A percentile compares a stretch with the other conserved stretches of the same genome.
Conservation (phyloP, 2,113 vertebrate genomes). For the Prionailurus bengalensis region DNA sequence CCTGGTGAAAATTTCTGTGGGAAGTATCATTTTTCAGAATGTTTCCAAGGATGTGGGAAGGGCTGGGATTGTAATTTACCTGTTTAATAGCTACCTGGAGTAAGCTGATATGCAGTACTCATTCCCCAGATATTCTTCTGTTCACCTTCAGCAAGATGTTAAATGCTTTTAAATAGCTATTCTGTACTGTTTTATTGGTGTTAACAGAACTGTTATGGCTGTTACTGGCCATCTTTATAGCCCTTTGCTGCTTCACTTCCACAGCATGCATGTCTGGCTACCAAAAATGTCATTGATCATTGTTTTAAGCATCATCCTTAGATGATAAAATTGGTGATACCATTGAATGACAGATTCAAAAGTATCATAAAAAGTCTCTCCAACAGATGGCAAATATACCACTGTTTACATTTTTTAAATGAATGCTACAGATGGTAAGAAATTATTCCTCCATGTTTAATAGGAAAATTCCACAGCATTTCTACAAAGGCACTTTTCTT, state of each 20-base stretch:
- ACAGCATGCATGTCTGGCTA: constrained; percentile 2
- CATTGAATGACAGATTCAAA: constrained; percentile 76
- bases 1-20: background rate
- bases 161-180: constrained; percentile 53
- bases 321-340: constrained; percentile 75
- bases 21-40: constrained; percentile 12
- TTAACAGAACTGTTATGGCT: constrained; percentile 57
- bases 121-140: background rate
- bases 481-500: constrained; percentile 71
- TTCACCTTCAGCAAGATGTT: constrained; percentile 73
- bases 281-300: constrained; percentile 62
- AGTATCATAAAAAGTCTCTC: constrained; percentile 75
- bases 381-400: constrained; percentile 83
- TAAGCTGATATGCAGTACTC: background rate
- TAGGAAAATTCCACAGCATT: constrained; percentile 72
- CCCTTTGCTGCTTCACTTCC: constrained; percentile 20
- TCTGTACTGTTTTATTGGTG: constrained; percentile 55
- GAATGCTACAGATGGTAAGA: constrained; percentile 79
- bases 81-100: constrained; percentile 35
- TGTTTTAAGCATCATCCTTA: constrained; percentile 68
- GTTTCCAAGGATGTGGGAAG: constrained; percentile 58
- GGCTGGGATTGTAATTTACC: constrained; percentile 27
- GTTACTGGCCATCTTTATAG: constrained; percentile 46
- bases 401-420: constrained; percentile 83
- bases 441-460: constrained; percentile 81